Evolutionary conservation across 2,113 vertebrate genomes (phyloP).

Genomic region (Fukomys damarensis): DNA sequence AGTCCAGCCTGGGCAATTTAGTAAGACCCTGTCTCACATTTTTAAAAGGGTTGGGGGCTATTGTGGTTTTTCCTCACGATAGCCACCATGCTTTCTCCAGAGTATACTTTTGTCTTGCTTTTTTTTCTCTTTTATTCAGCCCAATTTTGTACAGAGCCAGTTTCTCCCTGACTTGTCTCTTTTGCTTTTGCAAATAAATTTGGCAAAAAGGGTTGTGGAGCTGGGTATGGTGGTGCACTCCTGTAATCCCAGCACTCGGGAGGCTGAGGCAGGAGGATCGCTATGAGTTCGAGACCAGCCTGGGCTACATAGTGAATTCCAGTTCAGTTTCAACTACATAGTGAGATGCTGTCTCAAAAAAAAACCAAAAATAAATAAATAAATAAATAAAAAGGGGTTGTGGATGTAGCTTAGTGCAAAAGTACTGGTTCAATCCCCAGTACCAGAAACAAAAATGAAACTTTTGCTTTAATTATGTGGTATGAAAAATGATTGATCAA

Average conservation of each 20-base stretch:
- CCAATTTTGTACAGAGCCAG: neutral
- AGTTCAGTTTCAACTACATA: too few species aligned
- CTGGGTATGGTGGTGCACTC: too few species aligned
- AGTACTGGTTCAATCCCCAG: neutral
- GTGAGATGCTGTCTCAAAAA: too few species aligned
- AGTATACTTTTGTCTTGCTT: neutral
- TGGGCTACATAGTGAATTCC: too few species aligned
- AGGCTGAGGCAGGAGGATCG: too few species aligned
- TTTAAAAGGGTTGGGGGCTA: neutral
- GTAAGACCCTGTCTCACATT: neutral
- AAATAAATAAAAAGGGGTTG: too few species aligned
- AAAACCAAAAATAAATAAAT: too few species aligned
- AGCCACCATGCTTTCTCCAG: neutral
- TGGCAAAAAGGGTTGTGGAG: neutral
- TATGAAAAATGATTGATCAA: neutral
- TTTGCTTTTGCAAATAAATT: neutral
- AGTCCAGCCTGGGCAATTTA: neutral
- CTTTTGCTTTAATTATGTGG: neutral
- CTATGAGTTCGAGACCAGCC: too few species aligned
- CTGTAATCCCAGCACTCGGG: too few species aligned
- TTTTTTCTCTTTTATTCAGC: neutral
- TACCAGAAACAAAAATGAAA: neutral
- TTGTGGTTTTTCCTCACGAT: neutral
- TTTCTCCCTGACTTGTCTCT: neutral
- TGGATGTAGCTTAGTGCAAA: neutral